Conservation (phyloP, 2,888 invertebrate genomes). For the Callyntrura sp. region DNA sequence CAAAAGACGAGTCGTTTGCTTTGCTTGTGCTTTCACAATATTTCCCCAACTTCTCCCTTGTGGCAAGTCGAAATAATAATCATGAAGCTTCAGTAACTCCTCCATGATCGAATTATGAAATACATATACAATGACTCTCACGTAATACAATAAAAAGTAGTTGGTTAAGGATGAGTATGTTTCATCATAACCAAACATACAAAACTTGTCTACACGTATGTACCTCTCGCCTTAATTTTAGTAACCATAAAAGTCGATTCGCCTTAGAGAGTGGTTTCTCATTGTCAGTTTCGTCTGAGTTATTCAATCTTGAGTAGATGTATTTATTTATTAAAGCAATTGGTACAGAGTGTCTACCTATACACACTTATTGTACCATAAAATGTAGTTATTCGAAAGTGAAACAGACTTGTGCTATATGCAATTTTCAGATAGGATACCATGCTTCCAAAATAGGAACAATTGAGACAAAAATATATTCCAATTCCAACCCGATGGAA, state of each 20-base stretch:
- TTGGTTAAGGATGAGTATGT: slow-evolving; percentile 41
- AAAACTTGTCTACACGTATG: not conserved
- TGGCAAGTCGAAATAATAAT: slow-evolving; percentile 38
- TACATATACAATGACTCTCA: slow-evolving; percentile 33
- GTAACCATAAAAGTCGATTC: not conserved
- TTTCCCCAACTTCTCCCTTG: slow-evolving; percentile 23
- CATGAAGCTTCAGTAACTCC: slow-evolving; percentile 37
- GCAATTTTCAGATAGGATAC: no score
- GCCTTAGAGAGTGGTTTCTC: no score
- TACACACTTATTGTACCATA: slow-evolving; percentile 7
- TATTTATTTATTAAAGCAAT: slow-evolving; percentile 51
- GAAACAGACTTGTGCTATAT: not conserved
- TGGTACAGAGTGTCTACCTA: not conserved
- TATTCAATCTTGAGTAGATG: slow-evolving; percentile 56
- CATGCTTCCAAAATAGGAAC: no score
- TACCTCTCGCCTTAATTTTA: slow-evolving; percentile 18
- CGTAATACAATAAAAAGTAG: slow-evolving; percentile 29
- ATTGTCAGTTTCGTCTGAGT: no score
- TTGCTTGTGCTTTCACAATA: slow-evolving; percentile 14
- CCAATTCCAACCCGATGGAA: no score
- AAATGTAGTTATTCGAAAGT: slow-evolving; percentile 43
- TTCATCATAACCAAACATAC: slow-evolving; percentile 17
- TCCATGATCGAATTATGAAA: slow-evolving; percentile 35
- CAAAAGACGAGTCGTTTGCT: slow-evolving; percentile 14
- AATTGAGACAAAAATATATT: no score